Conservation (phyloP, 2,113 vertebrate genomes). For the Hiodon alosoides region DNA sequence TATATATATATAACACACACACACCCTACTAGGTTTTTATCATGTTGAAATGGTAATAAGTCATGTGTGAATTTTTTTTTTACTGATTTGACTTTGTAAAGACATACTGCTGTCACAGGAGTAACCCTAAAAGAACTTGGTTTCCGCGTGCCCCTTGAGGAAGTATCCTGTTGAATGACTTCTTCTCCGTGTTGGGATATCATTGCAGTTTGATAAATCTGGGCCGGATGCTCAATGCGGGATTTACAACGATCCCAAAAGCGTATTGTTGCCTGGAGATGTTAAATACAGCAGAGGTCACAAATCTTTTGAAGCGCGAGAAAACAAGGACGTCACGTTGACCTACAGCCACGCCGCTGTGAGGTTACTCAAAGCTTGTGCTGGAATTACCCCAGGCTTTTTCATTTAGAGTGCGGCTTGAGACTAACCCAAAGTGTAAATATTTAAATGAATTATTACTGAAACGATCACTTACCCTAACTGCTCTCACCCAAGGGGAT, state of each 20-base stretch:
- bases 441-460: neutral
- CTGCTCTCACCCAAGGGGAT: neutral
- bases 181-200: neutral
- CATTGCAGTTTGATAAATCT: neutral
- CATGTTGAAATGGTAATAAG: too few relatives aligned
- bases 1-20: too few relatives aligned
- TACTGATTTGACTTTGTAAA: too few relatives aligned
- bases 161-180: neutral
- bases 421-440: neutral
- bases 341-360: neutral
- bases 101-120: too few relatives aligned
- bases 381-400: neutral
- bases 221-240: neutral
- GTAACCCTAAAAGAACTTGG: too few relatives aligned
- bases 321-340: neutral
- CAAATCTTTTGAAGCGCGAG: neutral
- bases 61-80: too few relatives aligned
- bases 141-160: neutral
- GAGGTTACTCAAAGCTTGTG: neutral
- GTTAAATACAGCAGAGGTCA: too few relatives aligned
- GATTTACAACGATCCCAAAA: slow-evolving; percentile 1
- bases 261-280: neutral
- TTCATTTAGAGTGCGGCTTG: neutral
- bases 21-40: too few relatives aligned
- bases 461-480: neutral